phyloP scores from a whole-genome alignment of 2,888 invertebrate species.

The Drosophila cognata region DNA sequence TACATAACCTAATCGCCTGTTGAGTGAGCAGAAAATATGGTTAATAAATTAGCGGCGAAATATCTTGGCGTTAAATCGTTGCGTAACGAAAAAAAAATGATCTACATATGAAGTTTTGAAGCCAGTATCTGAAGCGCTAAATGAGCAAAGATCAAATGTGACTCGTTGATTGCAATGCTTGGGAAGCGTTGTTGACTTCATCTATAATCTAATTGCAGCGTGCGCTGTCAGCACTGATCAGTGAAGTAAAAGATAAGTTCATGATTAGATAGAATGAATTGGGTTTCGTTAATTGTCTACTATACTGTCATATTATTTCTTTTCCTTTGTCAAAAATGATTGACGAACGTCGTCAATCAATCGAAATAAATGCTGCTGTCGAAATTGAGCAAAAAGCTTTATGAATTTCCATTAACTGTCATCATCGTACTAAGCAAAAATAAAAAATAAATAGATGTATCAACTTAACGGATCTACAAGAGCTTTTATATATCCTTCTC shows the following conservation, averaged over 20 bases:
- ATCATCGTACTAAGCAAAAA: neutral
- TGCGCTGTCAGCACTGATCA: conserved; percentile 1
- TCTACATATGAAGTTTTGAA: conserved; percentile 6
- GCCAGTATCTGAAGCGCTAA: conserved; percentile 6
- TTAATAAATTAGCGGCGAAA: conserved; percentile 59
- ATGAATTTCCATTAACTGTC: neutral
- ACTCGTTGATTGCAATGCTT: conserved; percentile 6
- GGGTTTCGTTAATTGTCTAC: neutral
- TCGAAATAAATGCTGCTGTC: neutral
- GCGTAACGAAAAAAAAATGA: conserved; percentile 24
- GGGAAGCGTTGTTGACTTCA: neutral
- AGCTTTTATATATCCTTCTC: neutral
- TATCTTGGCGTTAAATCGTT: conserved; percentile 35
- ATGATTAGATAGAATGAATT: neutral
- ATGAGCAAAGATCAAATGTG: conserved; percentile 32
- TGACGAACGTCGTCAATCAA: neutral
- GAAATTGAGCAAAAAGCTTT: neutral
- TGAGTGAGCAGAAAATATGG: conserved; percentile 70
- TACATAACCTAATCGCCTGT: conserved; percentile 67
- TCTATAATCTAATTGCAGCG: conserved; percentile 7
- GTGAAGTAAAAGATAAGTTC: neutral
- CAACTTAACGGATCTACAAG: neutral
- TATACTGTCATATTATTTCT: neutral
- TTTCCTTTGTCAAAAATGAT: neutral
- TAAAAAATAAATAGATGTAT: neutral